These are phyloP conservation scores for Eupithecia abbreviata DNA, from an alignment of 2,888 invertebrate species.

Conservation along the genomic window DNA sequence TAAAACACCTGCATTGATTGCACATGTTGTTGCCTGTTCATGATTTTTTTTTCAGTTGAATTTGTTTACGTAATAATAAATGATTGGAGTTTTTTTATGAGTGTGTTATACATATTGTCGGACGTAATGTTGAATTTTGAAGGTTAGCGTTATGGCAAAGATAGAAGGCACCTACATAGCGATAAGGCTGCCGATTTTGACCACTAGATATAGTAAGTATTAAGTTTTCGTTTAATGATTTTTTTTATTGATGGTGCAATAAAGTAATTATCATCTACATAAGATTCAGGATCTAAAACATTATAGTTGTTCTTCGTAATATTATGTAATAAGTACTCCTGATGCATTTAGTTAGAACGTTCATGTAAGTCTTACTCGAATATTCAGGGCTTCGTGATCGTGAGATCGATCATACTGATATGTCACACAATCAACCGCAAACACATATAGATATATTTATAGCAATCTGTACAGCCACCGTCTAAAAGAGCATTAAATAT, in stretches of 20 bases:
- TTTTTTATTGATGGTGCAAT: too few species aligned
- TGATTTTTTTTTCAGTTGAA: neutral
- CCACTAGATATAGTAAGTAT: too few species aligned
- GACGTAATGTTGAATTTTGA: neutral
- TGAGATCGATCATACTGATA: constrained; percentile 11
- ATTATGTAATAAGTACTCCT: neutral
- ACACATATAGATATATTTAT: neutral
- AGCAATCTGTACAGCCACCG: neutral
- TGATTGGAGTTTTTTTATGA: neutral
- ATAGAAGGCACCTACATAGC: too few species aligned
- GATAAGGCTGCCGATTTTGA: too few species aligned
- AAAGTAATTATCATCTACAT: neutral
- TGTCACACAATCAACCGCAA: constrained; percentile 13
- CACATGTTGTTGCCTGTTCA: neutral
- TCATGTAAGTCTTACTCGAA: constrained; percentile 10
- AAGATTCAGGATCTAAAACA: neutral
- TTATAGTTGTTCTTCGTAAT: neutral
- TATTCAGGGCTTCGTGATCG: constrained; percentile 5
- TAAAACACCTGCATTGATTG: neutral
- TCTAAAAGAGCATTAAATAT: neutral
- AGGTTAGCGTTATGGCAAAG: too few species aligned
- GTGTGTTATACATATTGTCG: neutral
- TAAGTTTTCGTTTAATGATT: too few species aligned
- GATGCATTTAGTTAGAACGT: neutral
- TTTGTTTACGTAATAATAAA: neutral